phyloP scores from a whole-genome alignment of 2,113 vertebrate species.

The Aegotheles bennettii region DNA sequence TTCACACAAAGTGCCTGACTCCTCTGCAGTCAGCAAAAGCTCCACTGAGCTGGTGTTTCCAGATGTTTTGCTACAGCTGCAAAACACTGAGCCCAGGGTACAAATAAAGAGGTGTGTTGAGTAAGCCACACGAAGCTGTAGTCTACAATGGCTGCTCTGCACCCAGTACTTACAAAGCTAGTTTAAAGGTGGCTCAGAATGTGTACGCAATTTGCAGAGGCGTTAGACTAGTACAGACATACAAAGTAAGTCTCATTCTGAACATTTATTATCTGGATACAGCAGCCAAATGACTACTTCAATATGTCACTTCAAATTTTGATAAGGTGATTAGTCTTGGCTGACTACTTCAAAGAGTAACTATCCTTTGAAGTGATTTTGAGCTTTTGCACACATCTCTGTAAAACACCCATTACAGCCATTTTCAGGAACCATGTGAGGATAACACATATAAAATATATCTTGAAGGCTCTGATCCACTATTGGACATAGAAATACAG shows the following conservation, averaged over 20 bases:
- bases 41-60: not conserved
- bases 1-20: not conserved
- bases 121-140: not conserved
- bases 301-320: not conserved
- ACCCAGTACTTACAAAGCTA: not conserved
- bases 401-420: not conserved
- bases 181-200: not conserved
- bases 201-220: not conserved
- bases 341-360: slow-evolving; percentile 39
- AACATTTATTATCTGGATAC: not conserved
- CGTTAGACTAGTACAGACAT: not conserved
- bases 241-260: not conserved
- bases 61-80: not conserved
- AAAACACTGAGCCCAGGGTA: not conserved
- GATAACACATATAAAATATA: not conserved
- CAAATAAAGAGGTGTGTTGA: not conserved
- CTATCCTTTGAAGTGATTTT: slow-evolving; percentile 26
- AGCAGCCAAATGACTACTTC: slow-evolving; percentile 27
- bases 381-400: not conserved
- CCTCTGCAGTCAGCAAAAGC: not conserved
- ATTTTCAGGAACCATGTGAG: not conserved
- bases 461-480: not conserved
- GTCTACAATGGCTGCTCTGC: not conserved
- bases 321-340: not conserved
- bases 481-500: not conserved